Percentiles rank a stretch among this genome's conserved stretches.
Conservation (phyloP, 1,140 invertebrate genomes). For the Drosophila bipectinata region DNA sequence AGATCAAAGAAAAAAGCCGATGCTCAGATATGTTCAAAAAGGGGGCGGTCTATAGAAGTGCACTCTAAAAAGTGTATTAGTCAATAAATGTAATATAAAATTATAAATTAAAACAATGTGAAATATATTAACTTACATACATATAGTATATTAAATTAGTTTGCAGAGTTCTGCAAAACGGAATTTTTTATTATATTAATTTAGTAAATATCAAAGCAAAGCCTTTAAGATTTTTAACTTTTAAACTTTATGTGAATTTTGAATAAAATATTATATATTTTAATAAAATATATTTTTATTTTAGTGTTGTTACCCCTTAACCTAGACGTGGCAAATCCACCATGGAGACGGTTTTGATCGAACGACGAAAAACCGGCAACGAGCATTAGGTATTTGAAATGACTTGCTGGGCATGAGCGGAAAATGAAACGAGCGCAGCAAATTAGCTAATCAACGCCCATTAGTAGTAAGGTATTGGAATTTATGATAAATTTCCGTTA, state of each 20-base stretch:
- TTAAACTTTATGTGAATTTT: not conserved
- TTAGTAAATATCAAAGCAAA: too few species aligned
- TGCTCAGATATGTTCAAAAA: constrained; percentile 16
- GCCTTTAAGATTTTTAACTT: too few species aligned
- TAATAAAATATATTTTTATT: not conserved
- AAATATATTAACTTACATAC: too few species aligned
- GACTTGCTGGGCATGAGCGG: constrained; percentile 65
- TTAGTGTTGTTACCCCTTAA: constrained; percentile 3
- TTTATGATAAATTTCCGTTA: constrained; percentile 82
- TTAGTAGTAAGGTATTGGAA: constrained; percentile 75
- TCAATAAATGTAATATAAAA: not conserved
- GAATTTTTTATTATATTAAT: too few species aligned
- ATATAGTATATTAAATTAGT: too few species aligned
- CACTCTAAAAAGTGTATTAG: not conserved
- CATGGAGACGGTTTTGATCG: constrained; percentile 65
- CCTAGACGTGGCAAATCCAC: constrained; percentile 56
- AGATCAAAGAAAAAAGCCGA: constrained; percentile 76
- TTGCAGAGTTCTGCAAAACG: too few species aligned
- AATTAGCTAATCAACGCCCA: constrained; percentile 82
- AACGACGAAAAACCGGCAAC: constrained; percentile 53
- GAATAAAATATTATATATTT: not conserved
- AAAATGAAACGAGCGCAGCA: constrained; percentile 78
- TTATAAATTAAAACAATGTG: too few species aligned
- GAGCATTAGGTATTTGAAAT: constrained; percentile 73
- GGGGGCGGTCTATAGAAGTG: constrained; percentile 3